Evolutionary conservation across 2,888 invertebrate species (phyloP).

Genomic region (Pilophorus perplexus): DNA sequence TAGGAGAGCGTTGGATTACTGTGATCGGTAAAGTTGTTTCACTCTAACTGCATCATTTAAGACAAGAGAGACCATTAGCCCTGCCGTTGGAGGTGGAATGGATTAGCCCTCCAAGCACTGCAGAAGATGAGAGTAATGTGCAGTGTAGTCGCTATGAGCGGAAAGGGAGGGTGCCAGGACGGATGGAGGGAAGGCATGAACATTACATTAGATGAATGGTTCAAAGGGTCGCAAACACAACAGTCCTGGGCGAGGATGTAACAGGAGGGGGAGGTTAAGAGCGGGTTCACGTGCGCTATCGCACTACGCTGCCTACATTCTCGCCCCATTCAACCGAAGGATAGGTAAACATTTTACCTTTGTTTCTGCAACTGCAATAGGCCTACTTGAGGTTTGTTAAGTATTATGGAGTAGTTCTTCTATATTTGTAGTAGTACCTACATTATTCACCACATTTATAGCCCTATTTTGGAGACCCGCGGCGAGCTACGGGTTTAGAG

Average conservation of each 20-base stretch:
- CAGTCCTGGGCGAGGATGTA: not conserved
- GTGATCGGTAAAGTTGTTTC: not conserved
- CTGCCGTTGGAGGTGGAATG: conserved; percentile 25
- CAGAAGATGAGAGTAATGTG: conserved; percentile 37
- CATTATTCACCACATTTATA: too few relatives aligned
- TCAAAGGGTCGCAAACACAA: conserved; percentile 22
- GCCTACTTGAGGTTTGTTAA: too few relatives aligned
- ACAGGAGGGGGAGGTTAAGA: not conserved
- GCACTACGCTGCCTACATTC: not conserved
- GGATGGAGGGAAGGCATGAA: not conserved
- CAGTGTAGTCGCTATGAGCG: conserved; percentile 4
- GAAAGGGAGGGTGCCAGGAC: not conserved
- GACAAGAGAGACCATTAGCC: conserved; percentile 19
- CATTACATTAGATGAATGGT: conserved; percentile 37
- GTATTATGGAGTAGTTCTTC: too few relatives aligned
- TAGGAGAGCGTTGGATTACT: not conserved
- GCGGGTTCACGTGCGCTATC: conserved; percentile 19
- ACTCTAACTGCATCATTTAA: conserved; percentile 10
- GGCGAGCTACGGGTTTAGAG: too few relatives aligned
- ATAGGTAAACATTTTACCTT: not conserved
- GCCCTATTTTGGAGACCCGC: too few relatives aligned
- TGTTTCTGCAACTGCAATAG: not conserved
- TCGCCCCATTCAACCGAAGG: not conserved
- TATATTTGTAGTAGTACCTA: too few relatives aligned
- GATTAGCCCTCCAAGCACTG: conserved; percentile 29